A percentile compares a stretch with the other conserved stretches of the same genome.
phyloP scores from a whole-genome alignment of 2,113 vertebrate genomes.

The Nothocercus julius region DNA sequence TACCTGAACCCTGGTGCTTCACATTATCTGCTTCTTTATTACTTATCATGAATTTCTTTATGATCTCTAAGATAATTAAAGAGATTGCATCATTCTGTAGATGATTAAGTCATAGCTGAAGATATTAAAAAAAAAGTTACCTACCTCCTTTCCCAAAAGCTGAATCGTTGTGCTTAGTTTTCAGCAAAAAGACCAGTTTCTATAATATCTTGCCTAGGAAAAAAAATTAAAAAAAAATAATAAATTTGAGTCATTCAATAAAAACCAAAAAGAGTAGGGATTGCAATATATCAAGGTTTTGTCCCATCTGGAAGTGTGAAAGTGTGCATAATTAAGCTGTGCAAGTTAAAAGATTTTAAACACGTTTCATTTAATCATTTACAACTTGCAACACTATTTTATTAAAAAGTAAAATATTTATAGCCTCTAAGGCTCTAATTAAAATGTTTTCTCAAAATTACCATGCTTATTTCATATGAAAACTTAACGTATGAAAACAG shows the following conservation, averaged over 20 bases:
- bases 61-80: background rate
- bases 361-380: background rate
- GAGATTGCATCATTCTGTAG: background rate
- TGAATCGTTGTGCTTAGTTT: background rate
- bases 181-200: background rate
- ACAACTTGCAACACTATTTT: conserved; percentile 11
- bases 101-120: background rate
- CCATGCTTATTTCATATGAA: conserved; percentile 1
- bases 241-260: background rate
- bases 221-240: background rate
- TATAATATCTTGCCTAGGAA: background rate
- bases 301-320: background rate
- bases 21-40: background rate
- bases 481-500: conserved; percentile 23
- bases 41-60: background rate
- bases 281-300: background rate
- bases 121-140: background rate
- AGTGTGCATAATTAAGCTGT: background rate
- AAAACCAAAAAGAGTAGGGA: background rate
- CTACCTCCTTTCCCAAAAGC: background rate
- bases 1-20: background rate
- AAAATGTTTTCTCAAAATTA: conserved; percentile 32
- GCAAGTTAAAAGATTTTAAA: background rate
- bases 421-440: conserved; percentile 16
- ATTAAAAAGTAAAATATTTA: conserved; percentile 39